These are phyloP conservation scores for Marronus borbonicus DNA, from an alignment of 2,888 invertebrate species.

Conservation along the genomic window DNA sequence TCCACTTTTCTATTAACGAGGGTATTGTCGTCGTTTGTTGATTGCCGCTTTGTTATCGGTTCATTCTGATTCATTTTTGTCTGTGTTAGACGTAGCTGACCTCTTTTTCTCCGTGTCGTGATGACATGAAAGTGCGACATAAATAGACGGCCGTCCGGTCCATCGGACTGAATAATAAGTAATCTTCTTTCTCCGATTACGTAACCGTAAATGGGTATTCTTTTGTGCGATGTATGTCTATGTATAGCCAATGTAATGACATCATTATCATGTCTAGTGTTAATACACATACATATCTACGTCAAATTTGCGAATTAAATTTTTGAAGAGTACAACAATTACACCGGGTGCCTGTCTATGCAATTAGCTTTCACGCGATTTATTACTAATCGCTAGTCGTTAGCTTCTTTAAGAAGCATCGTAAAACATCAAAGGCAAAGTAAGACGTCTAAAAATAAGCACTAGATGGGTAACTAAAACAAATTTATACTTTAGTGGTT, in stretches of 20 bases:
- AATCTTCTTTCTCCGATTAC: slow-evolving; percentile 41
- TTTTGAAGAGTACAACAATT: no score
- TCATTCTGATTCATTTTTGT: slow-evolving; percentile 10
- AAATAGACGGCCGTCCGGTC: slow-evolving; percentile 34
- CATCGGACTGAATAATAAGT: slow-evolving; percentile 35
- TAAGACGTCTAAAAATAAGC: no score
- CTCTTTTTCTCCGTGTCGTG: slow-evolving; percentile 28
- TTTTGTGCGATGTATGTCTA: slow-evolving; percentile 35
- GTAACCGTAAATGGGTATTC: slow-evolving; percentile 39
- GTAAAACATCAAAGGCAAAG: no score
- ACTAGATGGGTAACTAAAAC: no score
- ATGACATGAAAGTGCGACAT: slow-evolving; percentile 32
- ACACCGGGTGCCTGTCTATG: no score
- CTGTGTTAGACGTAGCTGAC: slow-evolving; percentile 26
- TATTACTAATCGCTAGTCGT: no score
- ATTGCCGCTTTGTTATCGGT: slow-evolving; percentile 35
- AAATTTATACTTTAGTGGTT: no score
- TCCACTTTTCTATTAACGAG: slow-evolving; percentile 29
- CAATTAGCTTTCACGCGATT: no score
- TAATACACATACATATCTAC: no score
- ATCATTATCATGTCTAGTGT: not conserved
- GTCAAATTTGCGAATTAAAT: no score
- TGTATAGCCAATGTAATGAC: not conserved
- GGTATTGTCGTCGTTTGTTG: slow-evolving; percentile 31
- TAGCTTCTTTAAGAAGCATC: no score